These are phyloP conservation scores for Barnardius zonarius DNA, from an alignment of 2,113 vertebrate genomes.

Conservation along the genomic window DNA sequence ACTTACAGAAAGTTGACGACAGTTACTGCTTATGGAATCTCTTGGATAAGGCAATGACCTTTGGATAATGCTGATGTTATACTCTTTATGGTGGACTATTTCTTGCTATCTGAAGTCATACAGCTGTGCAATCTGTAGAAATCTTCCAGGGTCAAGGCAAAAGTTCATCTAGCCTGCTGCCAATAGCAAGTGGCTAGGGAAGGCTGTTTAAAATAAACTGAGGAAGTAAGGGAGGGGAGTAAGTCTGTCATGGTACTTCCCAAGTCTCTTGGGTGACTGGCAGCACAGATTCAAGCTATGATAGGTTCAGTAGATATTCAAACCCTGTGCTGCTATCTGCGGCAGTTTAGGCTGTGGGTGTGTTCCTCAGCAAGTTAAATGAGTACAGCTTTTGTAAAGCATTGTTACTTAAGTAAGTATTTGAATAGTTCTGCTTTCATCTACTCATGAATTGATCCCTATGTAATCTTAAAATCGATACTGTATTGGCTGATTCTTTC, in stretches of 20 bases:
- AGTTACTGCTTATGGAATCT: not conserved
- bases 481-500: not conserved
- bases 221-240: not conserved
- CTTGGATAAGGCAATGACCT: not conserved
- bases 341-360: not conserved
- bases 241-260: not conserved
- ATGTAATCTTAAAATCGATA: not conserved
- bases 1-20: not conserved
- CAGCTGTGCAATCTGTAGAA: not conserved
- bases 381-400: not conserved
- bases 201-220: not conserved
- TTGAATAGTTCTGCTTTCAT: not conserved
- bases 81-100: not conserved
- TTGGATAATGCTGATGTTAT: not conserved
- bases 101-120: not conserved
- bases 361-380: not conserved
- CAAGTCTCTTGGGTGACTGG: not conserved
- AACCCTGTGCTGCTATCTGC: accelerated
- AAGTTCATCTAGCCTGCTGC: not conserved
- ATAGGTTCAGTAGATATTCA: not conserved
- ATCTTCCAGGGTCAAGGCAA: not conserved
- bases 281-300: not conserved
- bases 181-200: not conserved
- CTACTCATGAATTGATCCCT: not conserved
- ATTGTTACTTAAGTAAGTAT: not conserved